Base-by-base conservation (phyloP, 1,140 invertebrate species). In the Bursaphelenchus mucronatus region DNA sequence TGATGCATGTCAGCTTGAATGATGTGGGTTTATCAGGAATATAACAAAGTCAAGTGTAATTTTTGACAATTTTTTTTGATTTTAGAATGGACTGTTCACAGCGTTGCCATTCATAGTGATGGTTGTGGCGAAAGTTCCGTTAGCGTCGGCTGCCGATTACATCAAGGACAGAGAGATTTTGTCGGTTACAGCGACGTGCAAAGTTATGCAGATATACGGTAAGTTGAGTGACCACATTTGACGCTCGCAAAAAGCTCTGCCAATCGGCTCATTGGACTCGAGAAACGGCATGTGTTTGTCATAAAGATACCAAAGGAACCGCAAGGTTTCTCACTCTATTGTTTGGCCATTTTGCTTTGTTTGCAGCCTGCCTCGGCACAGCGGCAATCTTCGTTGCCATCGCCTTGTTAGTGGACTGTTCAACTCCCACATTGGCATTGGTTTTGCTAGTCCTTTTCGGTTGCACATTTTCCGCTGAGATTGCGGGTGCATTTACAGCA, bases 381-480 rank as follows among this genome's bases (percentile, higher is more conserved):
- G 57, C 57, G 3, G 11, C 11, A n/a, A 43, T 59, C 40, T 39
- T 59, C 40, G 40, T n/a, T 11, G 15, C 11, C 57, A 59, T 59
- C 40, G 41, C n/a, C 11, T 43, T 59, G 41, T 43, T 59, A 11
- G 17, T 59, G 1, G 57, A 59, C 57, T 59, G 57, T 44, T 44
- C 57, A 50, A 39, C 19, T 4, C 19, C 40, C 1, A 59, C 40
- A 3, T 59, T 59, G 41, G 57, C 57, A 5, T 17, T 40, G 57
- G 45, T 59, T 44, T 39, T 59, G 11, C 13, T 59, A 30, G 30
- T 59, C 13, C 40, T 59, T n/a, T 59, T 59, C 41, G 57, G 57
- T 17, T n/a, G 17, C 11, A 30, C 45, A 11, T 59, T 59, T 50
- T 13, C 44, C 11, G 57, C 40, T 0, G 57, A 59, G 41, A 44